Evolutionary conservation across 92 coral and sea anemone species (phyloP), one percentile per base, ranked within the genome.

Genomic region (Parazoanthus darwini): DNA sequence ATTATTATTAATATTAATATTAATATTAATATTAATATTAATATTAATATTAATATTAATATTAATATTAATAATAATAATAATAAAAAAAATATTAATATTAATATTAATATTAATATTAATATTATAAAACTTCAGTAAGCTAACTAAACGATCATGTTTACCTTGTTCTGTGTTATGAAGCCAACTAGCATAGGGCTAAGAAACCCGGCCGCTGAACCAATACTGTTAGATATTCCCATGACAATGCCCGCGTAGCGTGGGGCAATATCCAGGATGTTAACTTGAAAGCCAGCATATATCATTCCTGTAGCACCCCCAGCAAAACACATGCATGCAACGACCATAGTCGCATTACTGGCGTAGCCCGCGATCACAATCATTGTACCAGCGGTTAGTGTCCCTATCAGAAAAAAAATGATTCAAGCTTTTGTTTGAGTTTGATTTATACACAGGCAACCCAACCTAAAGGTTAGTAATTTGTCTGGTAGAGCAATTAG

Each of bases 211-310:
- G 98, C 94, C 3, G 92, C 90, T 6, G 92, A 93, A 42, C 94
- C 94, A 10, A 93, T 90, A 26, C 96, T 94, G 91, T 95, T 95
- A 43, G 91, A 76, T n/a, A 95, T 86, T 22, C 98, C 98, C 98
- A 95, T 95, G 79, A 93, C 92, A 74, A 95, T 89, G 6, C 96
- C 92, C 22, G 98, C 96, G 56, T 92, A 93, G 2, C 98, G 89
- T 0, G 98, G 98, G n/a, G 98, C 98, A 25, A 95, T 93, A 74
- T 95, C 98, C 63, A 95, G 77, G 87, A 95, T 95, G 80, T 95
- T 95, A 37, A 95, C 98, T 88, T 95, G 98, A 76, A 93, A 95
- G 8, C 98, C 98, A n/a, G 98, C 93, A 26, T 95, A 95, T n/a
- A 94, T 67, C 63, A 91, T 71, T 1, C 98, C 98, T 20, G 94